Base-by-base conservation (phyloP, 2,113 vertebrate species). In the Hirundichthys speculiger region DNA sequence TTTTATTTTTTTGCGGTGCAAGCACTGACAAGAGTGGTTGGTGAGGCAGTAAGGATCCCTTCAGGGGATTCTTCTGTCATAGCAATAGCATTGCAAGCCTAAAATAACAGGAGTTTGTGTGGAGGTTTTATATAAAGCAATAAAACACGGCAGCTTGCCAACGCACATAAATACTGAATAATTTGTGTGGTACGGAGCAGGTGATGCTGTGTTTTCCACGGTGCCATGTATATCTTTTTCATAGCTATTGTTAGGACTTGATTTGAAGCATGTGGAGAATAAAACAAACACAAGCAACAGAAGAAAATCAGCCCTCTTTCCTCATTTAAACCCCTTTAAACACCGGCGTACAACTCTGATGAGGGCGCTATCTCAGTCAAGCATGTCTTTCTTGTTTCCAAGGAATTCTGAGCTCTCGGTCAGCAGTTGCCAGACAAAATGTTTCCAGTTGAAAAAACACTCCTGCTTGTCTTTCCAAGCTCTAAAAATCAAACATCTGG, bases 11-110 rank as follows among this genome's bases (percentile, higher is more conserved):
- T 75, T 71, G 80, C 10, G 55, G 70, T 38, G 75, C 76, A 41
- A 71, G 76, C 79, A 75, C 75, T 85, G 85, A 84, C 81, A 79
- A 84, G 66, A 81, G 77, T 60, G 58, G 81, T 79, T 86, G 49
- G 77, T 57, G 77, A 86, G 77, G 77, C 77, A 75, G 77, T 83
- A 83, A 84, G 83, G 79, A 80, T 80, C 79, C 81, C 85, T 85
- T 74, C 39, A 80, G 85, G 85, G 83, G 80, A 71, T 83, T 85
- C 85, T 83, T 67, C 80, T 86, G 84, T 88, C 86, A 81, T 83
- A 84, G 83, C 80, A 87, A 73, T 75, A 77, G 77, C 79, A 56
- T 64, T 53, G 75, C 55, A 74, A 67, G 84, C 79, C 86, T 79
- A 82, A 83, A 89, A 80, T 83, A 82, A 87, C 77, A 81, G 76